phyloP scores from a whole-genome alignment of 2,888 invertebrate genomes.

The Euplagia quadripunctaria region DNA sequence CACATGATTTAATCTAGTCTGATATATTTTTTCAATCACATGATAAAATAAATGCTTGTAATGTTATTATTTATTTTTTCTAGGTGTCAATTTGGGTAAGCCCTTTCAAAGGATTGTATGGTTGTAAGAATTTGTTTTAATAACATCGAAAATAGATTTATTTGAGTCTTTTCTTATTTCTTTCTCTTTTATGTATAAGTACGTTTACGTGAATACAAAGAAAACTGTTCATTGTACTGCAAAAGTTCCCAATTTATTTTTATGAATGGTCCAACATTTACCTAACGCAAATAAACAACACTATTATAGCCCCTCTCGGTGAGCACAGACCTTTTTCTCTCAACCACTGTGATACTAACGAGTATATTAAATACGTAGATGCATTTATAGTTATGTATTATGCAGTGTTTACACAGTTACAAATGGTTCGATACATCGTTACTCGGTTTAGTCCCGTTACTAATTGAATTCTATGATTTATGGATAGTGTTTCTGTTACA shows the following conservation, averaged over 20 bases:
- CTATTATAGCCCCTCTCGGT: not conserved
- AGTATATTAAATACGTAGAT: slow-evolving; percentile 3
- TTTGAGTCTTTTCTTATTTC: no score
- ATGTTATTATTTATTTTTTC: no score
- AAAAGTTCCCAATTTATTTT: not conserved
- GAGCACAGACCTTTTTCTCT: not conserved
- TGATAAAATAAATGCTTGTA: no score
- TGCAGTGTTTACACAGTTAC: slow-evolving; percentile 34
- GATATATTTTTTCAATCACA: no score
- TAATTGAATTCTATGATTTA: slow-evolving; percentile 75
- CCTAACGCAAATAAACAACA: not conserved
- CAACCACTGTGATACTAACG: not conserved
- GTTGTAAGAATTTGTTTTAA: no score
- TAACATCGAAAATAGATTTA: no score
- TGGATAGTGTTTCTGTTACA: slow-evolving; percentile 43
- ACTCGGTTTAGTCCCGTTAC: slow-evolving; percentile 56
- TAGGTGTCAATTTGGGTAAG: no score
- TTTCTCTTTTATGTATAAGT: no score
- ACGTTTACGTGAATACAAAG: no score
- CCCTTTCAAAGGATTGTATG: no score
- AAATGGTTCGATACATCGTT: slow-evolving; percentile 47
- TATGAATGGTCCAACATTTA: not conserved
- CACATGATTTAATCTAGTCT: no score
- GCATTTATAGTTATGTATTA: slow-evolving; percentile 1
- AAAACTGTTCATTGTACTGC: no score